phyloP scores from a whole-genome alignment of 2,113 vertebrate species.

The Rhea americana region DNA sequence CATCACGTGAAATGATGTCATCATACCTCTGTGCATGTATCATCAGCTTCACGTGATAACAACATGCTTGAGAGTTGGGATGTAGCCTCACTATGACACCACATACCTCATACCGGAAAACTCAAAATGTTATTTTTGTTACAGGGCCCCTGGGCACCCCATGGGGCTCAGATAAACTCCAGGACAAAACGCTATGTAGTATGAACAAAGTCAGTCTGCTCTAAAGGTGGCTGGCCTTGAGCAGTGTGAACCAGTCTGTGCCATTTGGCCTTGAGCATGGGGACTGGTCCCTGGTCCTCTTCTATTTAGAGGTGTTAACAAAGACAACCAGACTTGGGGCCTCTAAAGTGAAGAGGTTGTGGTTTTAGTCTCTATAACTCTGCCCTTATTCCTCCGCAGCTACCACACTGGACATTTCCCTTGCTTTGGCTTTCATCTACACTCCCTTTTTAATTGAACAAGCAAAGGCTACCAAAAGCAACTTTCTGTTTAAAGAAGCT shows the following conservation, averaged over 20 bases:
- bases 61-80: neutral
- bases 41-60: neutral
- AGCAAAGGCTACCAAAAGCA: neutral
- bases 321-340: neutral
- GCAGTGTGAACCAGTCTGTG: neutral
- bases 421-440: neutral
- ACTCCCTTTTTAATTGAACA: neutral
- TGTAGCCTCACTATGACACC: neutral
- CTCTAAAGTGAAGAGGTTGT: neutral
- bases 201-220: neutral
- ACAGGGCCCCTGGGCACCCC: neutral
- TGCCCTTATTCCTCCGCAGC: neutral
- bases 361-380: neutral
- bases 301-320: neutral
- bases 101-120: neutral
- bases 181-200: neutral
- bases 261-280: neutral
- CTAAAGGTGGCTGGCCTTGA: no score
- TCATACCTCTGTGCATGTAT: rapidly evolving
- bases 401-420: neutral
- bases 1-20: neutral
- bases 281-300: neutral
- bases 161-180: neutral
- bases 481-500: neutral
- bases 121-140: neutral